Conservation (phyloP, 2,888 invertebrate species). For the Dascillus cervinus region DNA sequence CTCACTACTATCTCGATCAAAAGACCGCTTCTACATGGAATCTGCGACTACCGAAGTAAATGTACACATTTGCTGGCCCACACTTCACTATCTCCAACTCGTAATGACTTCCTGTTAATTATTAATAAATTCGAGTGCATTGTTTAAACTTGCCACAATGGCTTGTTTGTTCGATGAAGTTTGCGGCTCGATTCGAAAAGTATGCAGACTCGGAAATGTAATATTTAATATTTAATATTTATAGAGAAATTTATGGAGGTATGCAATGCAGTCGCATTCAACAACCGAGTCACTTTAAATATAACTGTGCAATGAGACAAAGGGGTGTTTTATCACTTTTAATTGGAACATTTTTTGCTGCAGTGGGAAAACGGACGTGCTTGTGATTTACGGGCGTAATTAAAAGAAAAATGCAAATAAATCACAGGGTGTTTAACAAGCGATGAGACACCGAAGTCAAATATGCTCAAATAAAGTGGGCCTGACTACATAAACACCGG, state of each 20-base stretch:
- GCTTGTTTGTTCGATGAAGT: too few relatives aligned
- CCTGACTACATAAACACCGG: slow-evolving; percentile 7
- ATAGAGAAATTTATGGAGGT: slow-evolving; percentile 3
- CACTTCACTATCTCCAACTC: too few relatives aligned
- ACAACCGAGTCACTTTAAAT: slow-evolving; percentile 7
- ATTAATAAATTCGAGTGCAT: too few relatives aligned
- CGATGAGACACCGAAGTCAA: slow-evolving; percentile 7
- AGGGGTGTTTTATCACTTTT: slow-evolving; percentile 9
- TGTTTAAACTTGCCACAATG: too few relatives aligned
- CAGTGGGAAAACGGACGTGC: slow-evolving; percentile 6
- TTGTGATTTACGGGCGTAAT: slow-evolving; percentile 15
- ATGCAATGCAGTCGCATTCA: too few relatives aligned
- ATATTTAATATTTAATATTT: slow-evolving; percentile 10
- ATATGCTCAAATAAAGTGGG: slow-evolving; percentile 7
- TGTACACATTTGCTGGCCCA: slow-evolving; percentile 17
- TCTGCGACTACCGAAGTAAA: slow-evolving; percentile 24
- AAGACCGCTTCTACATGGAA: slow-evolving; percentile 19
- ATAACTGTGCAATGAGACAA: slow-evolving; percentile 10
- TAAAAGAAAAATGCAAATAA: slow-evolving; percentile 12
- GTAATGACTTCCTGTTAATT: too few relatives aligned
- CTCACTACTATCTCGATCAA: slow-evolving; percentile 26
- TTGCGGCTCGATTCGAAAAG: too few relatives aligned
- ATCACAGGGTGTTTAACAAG: slow-evolving; percentile 7
- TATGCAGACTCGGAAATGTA: too few relatives aligned
- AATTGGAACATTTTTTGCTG: slow-evolving; percentile 11